Conservation (phyloP, 1,140 invertebrate genomes). For the Anoplolepis gracilipes region DNA sequence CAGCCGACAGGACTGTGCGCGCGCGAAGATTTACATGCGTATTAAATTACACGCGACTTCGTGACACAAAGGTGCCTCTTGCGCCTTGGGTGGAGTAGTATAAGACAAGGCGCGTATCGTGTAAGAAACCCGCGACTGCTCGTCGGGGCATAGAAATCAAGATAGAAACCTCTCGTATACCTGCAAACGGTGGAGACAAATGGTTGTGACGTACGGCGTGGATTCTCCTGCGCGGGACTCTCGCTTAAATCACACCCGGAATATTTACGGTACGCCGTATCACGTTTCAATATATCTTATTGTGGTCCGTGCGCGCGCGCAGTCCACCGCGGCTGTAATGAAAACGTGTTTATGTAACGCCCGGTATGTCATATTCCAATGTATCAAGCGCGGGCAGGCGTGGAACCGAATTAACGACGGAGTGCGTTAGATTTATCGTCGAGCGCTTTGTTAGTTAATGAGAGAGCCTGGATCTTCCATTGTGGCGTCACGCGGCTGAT, state of each 20-base stretch:
- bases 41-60: slow-evolving; percentile 77
- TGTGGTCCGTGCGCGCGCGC: slow-evolving; percentile 50
- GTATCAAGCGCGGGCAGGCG: slow-evolving; percentile 39
- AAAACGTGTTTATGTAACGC: slow-evolving; percentile 74
- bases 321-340: slow-evolving; percentile 63
- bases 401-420: slow-evolving; percentile 51
- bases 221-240: slow-evolving; percentile 59
- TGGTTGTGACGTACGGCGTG: slow-evolving; percentile 75
- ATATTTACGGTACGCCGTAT: slow-evolving; percentile 75
- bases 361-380: slow-evolving; percentile 64
- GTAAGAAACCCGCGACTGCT: slow-evolving; percentile 70
- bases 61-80: slow-evolving; percentile 72
- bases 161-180: slow-evolving; percentile 76
- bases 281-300: slow-evolving; percentile 78
- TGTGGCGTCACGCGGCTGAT: slow-evolving; percentile 32
- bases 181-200: slow-evolving; percentile 74
- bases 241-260: slow-evolving; percentile 74
- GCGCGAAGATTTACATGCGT: slow-evolving; percentile 72
- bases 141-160: slow-evolving; percentile 76
- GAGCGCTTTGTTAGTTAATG: slow-evolving; percentile 48
- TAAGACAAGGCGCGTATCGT: slow-evolving; percentile 66
- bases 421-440: slow-evolving; percentile 57
- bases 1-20: slow-evolving; percentile 31
- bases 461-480: slow-evolving; percentile 29
- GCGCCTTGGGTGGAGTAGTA: slow-evolving; percentile 66